A percentile compares a stretch with the other conserved stretches of the same genome.
These are phyloP conservation scores for Agrilus mali DNA, from an alignment of 2,888 invertebrate genomes.

Conservation along the genomic window DNA sequence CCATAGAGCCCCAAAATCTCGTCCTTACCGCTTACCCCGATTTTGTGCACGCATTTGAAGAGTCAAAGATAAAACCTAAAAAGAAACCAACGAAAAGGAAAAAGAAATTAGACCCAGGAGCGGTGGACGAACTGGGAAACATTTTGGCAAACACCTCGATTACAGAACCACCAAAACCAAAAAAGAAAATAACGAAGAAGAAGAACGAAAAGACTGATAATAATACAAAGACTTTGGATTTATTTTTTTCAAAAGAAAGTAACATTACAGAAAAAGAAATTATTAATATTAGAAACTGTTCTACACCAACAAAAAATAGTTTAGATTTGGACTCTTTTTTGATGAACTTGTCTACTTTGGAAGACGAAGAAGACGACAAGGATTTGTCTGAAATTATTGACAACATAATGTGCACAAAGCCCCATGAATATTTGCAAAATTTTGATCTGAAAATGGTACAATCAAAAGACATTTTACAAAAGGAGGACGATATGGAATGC, in stretches of 20 bases:
- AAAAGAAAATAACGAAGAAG: conserved; percentile 19
- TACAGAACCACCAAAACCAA: conserved; percentile 21
- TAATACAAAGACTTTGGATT: neutral
- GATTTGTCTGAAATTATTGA: conserved; percentile 43
- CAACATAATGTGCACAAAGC: conserved; percentile 32
- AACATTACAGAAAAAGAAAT: conserved; percentile 14
- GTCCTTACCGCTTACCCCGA: conserved; percentile 50
- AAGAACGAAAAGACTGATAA: conserved; percentile 5
- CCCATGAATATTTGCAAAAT: conserved; percentile 16
- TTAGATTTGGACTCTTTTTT: conserved; percentile 4
- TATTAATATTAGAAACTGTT: conserved; percentile 17
- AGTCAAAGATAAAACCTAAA: conserved; percentile 37
- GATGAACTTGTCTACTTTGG: conserved; percentile 24
- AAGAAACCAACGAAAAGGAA: conserved; percentile 21
- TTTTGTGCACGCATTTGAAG: conserved; percentile 43
- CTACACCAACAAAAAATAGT: conserved; percentile 1
- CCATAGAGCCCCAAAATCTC: conserved; percentile 54
- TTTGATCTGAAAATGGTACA: conserved; percentile 13
- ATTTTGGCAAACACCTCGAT: conserved; percentile 20
- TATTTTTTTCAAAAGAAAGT: neutral
- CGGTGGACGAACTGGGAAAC: conserved; percentile 14
- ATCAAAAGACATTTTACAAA: conserved; percentile 1
- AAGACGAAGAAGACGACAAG: conserved; percentile 30
- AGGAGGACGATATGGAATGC: conserved; percentile 11
- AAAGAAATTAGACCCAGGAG: conserved; percentile 12